Conservation (phyloP, 1,140 invertebrate species). For the Panulirus ornatus region DNA sequence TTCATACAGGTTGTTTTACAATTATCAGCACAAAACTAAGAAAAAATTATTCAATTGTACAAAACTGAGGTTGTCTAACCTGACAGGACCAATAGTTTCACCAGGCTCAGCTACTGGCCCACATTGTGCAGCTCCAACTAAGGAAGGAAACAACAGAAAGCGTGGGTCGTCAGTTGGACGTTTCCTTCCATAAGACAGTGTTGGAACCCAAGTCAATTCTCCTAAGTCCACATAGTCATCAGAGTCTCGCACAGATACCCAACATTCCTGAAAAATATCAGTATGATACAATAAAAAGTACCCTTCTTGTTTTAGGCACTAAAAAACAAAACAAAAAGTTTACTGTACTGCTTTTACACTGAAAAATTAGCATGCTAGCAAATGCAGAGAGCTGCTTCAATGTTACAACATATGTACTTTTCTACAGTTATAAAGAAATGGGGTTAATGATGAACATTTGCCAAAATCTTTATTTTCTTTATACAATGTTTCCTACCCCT, state of each 20-base stretch:
- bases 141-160: conserved; percentile 57
- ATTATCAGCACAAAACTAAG: too few relatives aligned
- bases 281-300: too few relatives aligned
- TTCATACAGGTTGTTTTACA: too few relatives aligned
- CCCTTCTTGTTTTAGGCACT: too few relatives aligned
- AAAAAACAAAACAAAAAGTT: too few relatives aligned
- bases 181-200: conserved; percentile 64
- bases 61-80: conserved; percentile 24
- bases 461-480: too few relatives aligned
- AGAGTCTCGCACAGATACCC: conserved; percentile 50
- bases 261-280: conserved; percentile 43
- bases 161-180: conserved; percentile 12
- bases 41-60: not conserved
- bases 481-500: too few relatives aligned
- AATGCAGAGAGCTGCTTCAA: too few relatives aligned
- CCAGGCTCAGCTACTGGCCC: conserved; percentile 64
- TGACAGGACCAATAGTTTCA: conserved; percentile 62
- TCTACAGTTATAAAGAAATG: too few relatives aligned
- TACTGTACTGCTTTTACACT: too few relatives aligned
- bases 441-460: too few relatives aligned
- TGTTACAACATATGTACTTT: too few relatives aligned
- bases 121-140: conserved; percentile 66
- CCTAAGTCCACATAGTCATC: conserved; percentile 70
- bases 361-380: not conserved
- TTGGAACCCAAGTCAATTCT: conserved; percentile 63